A percentile compares a stretch with the other conserved stretches of the same genome.
These are phyloP conservation scores for Lasioglossum leucozonium DNA, from an alignment of 2,888 invertebrate genomes.

Conservation along the genomic window DNA sequence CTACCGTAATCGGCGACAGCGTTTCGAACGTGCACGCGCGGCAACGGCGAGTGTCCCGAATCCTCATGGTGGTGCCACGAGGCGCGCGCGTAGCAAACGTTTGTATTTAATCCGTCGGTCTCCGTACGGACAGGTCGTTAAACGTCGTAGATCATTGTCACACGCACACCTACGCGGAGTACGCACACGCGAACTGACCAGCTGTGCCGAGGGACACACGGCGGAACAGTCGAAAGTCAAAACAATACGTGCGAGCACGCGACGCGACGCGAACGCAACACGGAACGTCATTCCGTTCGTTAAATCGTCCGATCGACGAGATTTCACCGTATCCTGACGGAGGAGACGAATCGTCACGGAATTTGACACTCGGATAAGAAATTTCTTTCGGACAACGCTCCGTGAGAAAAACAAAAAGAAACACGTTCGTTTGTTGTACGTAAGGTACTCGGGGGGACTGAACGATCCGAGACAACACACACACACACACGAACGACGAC, in stretches of 20 bases:
- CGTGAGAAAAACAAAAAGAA: no score
- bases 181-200: slow-evolving; percentile 48
- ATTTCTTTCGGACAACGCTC: no score
- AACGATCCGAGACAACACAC: no score
- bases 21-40: slow-evolving; percentile 78
- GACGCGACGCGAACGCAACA: slow-evolving; percentile 16
- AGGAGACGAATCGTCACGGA: background rate
- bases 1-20: slow-evolving; percentile 76
- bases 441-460: no score
- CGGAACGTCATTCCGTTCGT: background rate
- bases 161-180: slow-evolving; percentile 61
- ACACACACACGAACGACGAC: no score
- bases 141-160: slow-evolving; percentile 72
- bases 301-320: background rate
- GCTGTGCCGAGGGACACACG: slow-evolving; percentile 40
- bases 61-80: slow-evolving; percentile 66
- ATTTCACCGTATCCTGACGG: background rate
- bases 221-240: slow-evolving; percentile 53
- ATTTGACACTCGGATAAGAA: no score
- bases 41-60: slow-evolving; percentile 69
- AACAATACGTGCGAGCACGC: slow-evolving; percentile 58
- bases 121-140: slow-evolving; percentile 62
- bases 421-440: no score
- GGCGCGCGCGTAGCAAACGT: slow-evolving; percentile 63
- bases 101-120: slow-evolving; percentile 67